These are phyloP conservation scores for Scelioninae gen. 1 DNA, from an alignment of 2,888 invertebrate genomes.

Conservation along the genomic window DNA sequence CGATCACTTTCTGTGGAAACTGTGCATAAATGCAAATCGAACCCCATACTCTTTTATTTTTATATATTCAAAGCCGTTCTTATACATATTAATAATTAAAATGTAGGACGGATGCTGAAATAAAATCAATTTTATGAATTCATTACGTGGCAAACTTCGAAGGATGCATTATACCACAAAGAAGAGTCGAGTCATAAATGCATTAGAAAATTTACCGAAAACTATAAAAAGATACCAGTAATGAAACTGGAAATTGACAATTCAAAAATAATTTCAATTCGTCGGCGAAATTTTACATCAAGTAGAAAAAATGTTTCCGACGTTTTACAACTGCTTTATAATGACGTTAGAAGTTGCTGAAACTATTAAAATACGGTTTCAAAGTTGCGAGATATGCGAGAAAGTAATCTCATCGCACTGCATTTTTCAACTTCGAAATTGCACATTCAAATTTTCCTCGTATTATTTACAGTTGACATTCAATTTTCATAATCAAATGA, in stretches of 20 bases:
- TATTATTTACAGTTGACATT: slow-evolving; percentile 32
- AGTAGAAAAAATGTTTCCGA: slow-evolving; percentile 22
- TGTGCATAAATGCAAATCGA: slow-evolving; percentile 18
- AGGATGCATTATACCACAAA: slow-evolving; percentile 12
- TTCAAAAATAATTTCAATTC: slow-evolving; percentile 26
- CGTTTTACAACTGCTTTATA: slow-evolving; percentile 23
- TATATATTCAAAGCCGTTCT: slow-evolving; percentile 20
- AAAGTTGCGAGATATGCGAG: slow-evolving; percentile 29
- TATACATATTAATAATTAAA: slow-evolving; percentile 44
- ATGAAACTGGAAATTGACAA: background rate
- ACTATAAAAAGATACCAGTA: slow-evolving; percentile 1
- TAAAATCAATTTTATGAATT: slow-evolving; percentile 35
- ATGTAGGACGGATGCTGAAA: slow-evolving; percentile 10
- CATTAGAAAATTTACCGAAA: slow-evolving; percentile 3
- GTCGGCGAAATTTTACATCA: slow-evolving; percentile 12
- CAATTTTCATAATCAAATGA: slow-evolving; percentile 41
- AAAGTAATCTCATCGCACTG: slow-evolving; percentile 12
- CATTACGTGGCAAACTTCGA: slow-evolving; percentile 30
- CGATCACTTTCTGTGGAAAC: slow-evolving; percentile 4
- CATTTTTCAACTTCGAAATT: slow-evolving; percentile 38
- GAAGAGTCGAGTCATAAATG: slow-evolving; percentile 12
- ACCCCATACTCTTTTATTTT: slow-evolving; percentile 21
- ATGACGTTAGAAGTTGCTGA: slow-evolving; percentile 38
- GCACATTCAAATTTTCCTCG: slow-evolving; percentile 16
- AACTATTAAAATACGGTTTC: slow-evolving; percentile 48